phyloP scores from a whole-genome alignment of 2,888 invertebrate genomes.

The Zygothrica quintamaculata region DNA sequence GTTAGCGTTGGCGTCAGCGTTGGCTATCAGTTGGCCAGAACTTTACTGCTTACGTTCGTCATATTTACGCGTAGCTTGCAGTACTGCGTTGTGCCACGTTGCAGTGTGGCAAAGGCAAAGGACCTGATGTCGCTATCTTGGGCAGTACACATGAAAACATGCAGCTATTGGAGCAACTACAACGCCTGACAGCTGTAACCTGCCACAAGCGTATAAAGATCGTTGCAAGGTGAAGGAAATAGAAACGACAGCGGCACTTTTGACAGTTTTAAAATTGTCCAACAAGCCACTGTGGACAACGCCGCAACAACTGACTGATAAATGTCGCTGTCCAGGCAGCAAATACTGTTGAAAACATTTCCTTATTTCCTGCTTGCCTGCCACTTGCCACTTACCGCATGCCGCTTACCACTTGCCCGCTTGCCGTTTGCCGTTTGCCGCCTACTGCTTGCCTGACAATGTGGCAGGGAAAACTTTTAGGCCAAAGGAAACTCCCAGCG shows the following conservation, averaged over 20 bases:
- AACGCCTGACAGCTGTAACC: slow-evolving; percentile 40
- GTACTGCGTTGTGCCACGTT: slow-evolving; percentile 4
- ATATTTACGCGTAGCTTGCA: slow-evolving; percentile 75
- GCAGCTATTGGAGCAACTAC: slow-evolving; percentile 52
- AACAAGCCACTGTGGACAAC: slow-evolving; percentile 63
- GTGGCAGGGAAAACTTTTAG: slow-evolving; percentile 73
- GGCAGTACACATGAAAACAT: slow-evolving; percentile 48
- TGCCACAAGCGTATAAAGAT: no score
- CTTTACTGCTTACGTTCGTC: slow-evolving; percentile 81
- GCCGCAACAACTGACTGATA: slow-evolving; percentile 79
- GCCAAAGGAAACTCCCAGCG: slow-evolving; percentile 75
- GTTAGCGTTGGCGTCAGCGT: slow-evolving; percentile 55
- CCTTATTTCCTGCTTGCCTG: slow-evolving; percentile 73
- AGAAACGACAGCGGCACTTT: slow-evolving; percentile 53
- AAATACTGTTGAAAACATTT: slow-evolving; percentile 76
- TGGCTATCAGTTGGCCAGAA: slow-evolving; percentile 80
- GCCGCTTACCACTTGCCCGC: background rate
- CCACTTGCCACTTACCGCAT: no score
- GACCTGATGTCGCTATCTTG: slow-evolving; percentile 42
- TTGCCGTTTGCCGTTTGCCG: slow-evolving; percentile 5
- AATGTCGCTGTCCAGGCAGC: slow-evolving; percentile 78
- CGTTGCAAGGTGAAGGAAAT: slow-evolving; percentile 1
- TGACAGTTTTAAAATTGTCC: slow-evolving; percentile 80
- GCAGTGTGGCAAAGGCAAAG: background rate
- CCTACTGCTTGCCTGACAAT: slow-evolving; percentile 18